These are phyloP conservation scores for Hemithea aestivaria DNA, from an alignment of 2,888 invertebrate genomes.

Conservation along the genomic window DNA sequence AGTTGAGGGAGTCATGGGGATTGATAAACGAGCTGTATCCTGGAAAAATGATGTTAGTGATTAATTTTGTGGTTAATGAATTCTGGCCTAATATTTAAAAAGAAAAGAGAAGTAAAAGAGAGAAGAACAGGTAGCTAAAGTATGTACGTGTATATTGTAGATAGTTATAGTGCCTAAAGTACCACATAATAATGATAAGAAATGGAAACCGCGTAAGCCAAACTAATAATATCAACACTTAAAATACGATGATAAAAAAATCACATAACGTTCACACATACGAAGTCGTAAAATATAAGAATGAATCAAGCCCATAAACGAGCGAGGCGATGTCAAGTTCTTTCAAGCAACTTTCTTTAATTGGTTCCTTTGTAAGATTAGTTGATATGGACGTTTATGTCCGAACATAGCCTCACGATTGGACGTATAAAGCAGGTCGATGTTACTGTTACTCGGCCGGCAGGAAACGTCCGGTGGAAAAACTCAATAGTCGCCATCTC, in stretches of 20 bases:
- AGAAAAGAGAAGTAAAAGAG: no score
- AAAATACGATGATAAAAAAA: conserved; percentile 2
- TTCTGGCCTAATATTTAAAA: no score
- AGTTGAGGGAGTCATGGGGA: no score
- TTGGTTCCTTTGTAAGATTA: conserved; percentile 28
- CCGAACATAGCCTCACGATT: conserved; percentile 30
- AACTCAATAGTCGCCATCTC: conserved; percentile 68
- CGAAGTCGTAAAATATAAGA: conserved; percentile 11
- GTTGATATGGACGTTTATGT: conserved; percentile 27
- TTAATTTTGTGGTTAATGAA: no score
- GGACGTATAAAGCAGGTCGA: conserved; percentile 40
- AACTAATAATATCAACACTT: no score
- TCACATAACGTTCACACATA: conserved; percentile 7
- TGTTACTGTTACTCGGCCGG: conserved; percentile 57
- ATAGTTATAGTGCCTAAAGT: no score
- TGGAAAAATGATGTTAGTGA: not conserved
- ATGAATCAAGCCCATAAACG: conserved; percentile 10
- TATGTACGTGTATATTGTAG: no score
- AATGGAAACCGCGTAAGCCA: no score
- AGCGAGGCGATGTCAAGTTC: conserved; percentile 18
- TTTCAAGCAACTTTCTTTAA: conserved; percentile 22
- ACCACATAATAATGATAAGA: no score
- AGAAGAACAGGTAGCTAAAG: no score
- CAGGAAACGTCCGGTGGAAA: conserved; percentile 67
- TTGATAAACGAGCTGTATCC: conserved; percentile 35